A percentile compares a stretch with the other conserved stretches of the same genome.
Evolutionary conservation across 2,113 vertebrate species (phyloP).

Genomic region (Callithrix jacchus): DNA sequence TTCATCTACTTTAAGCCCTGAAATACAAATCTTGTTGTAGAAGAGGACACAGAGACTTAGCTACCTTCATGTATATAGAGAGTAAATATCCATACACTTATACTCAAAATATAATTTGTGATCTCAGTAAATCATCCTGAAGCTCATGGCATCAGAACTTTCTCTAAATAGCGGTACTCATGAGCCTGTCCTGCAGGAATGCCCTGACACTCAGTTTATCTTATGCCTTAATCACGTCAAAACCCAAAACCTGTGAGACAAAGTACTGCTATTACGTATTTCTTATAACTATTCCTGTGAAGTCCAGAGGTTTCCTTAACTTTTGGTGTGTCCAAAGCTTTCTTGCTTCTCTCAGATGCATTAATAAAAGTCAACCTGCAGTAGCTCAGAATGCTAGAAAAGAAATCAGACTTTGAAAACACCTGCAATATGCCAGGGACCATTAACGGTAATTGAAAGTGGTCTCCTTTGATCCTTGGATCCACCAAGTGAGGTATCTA

Average conservation of each 20-base stretch:
- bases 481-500: neutral
- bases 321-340: neutral
- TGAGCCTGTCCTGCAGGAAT: neutral
- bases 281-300: neutral
- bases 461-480: neutral
- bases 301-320: neutral
- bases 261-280: neutral
- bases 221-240: neutral
- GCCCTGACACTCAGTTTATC: neutral
- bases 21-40: neutral
- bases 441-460: neutral
- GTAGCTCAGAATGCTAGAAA: neutral
- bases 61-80: neutral
- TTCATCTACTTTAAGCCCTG: neutral
- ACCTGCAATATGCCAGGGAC: neutral
- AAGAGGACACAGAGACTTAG: neutral
- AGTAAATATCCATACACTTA: neutral
- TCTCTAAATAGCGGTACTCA: neutral
- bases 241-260: neutral
- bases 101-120: neutral
- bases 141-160: neutral
- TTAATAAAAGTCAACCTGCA: neutral
- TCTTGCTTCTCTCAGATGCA: neutral
- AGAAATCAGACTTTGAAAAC: neutral
- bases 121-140: neutral